These are phyloP conservation scores for Rhincodon typus DNA, from an alignment of 2,797 vertebrate species.

Conservation along the genomic window DNA sequence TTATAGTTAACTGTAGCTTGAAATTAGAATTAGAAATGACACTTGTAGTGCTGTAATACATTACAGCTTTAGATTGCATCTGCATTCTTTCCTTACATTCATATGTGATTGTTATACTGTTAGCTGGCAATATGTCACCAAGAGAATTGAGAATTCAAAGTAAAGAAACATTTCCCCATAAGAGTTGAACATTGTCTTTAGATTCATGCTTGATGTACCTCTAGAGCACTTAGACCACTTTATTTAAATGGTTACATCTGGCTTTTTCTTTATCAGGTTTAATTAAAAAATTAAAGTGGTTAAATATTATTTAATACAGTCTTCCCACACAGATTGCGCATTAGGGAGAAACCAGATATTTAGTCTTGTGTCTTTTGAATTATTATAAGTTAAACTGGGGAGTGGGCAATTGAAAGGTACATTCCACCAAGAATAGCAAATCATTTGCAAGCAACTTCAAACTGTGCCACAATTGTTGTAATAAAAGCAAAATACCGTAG, in stretches of 20 bases:
- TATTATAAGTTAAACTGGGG: not conserved
- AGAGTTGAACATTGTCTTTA: not conserved
- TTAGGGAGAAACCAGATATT: not conserved
- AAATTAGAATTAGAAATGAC: not conserved
- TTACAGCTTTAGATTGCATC: not conserved
- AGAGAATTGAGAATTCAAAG: not conserved
- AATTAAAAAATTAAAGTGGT: not conserved
- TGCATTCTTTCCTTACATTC: not conserved
- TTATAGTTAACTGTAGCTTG: not conserved
- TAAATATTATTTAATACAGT: not conserved
- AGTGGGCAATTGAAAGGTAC: not conserved
- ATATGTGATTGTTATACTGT: not conserved
- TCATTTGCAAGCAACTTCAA: not conserved
- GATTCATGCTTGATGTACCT: not conserved
- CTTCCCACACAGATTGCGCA: not conserved
- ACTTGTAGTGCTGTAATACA: not conserved
- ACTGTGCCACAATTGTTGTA: not conserved
- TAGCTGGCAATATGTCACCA: not conserved
- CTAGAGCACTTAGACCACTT: not conserved
- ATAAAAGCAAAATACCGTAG: too few relatives aligned
- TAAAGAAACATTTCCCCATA: not conserved
- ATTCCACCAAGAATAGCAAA: not conserved
- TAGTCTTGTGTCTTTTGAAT: not conserved
- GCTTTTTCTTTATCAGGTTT: not conserved
- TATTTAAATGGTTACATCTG: not conserved